A percentile compares a stretch with the other conserved stretches of the same genome.
Conservation (phyloP, 2,797 vertebrate species). For the Cyclopterus lumpus region DNA sequence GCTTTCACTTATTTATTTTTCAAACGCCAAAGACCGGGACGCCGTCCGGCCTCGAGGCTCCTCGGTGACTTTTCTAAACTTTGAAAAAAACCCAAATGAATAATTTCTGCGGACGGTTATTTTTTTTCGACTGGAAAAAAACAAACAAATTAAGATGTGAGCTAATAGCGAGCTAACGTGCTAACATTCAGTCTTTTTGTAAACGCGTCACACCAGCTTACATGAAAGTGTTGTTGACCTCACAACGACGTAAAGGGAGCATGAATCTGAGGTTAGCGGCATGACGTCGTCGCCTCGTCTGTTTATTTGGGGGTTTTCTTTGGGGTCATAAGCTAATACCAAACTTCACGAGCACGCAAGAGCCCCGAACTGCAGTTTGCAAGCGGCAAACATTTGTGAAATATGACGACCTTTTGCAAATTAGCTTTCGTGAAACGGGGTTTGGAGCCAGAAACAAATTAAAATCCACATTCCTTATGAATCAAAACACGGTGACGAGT, state of each 20-base stretch:
- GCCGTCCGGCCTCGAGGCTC: conserved; percentile 23
- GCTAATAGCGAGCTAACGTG: background rate
- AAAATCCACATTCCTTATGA: background rate
- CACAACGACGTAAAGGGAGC: background rate
- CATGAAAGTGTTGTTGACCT: background rate
- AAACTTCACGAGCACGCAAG: background rate
- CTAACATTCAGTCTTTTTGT: background rate
- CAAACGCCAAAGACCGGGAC: background rate
- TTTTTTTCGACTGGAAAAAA: background rate
- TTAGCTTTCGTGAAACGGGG: background rate
- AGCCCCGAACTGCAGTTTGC: too few relatives aligned
- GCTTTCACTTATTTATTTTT: background rate
- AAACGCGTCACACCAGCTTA: background rate
- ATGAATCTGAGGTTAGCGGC: background rate
- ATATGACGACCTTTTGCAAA: background rate
- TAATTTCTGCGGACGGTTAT: conserved; percentile 1
- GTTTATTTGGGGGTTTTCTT: background rate
- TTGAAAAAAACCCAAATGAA: too few relatives aligned
- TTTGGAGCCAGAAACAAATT: background rate
- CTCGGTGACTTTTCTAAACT: background rate
- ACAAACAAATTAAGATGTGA: background rate
- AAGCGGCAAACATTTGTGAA: background rate
- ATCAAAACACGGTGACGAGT: background rate
- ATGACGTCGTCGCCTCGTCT: background rate
- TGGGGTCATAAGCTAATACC: background rate